These are phyloP conservation scores for Allygus modestus DNA, from an alignment of 2,888 invertebrate species.

Conservation along the genomic window DNA sequence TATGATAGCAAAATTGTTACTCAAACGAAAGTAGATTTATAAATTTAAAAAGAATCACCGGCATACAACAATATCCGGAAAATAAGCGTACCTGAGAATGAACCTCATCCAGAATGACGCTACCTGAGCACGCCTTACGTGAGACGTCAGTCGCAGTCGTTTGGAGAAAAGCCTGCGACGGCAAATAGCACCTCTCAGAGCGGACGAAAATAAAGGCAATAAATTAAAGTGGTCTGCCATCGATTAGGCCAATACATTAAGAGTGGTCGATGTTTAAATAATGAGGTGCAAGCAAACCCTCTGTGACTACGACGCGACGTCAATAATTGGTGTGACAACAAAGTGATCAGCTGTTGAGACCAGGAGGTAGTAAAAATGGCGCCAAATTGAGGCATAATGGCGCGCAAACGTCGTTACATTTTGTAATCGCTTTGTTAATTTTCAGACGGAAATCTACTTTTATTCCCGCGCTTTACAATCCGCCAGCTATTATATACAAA, in stretches of 20 bases:
- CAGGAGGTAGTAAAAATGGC: constrained; percentile 1
- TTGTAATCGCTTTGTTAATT: constrained; percentile 1
- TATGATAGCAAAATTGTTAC: too few species aligned
- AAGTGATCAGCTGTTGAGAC: not conserved
- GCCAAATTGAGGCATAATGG: constrained; percentile 15
- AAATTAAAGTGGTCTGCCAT: constrained; percentile 25
- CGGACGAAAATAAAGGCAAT: constrained; percentile 21
- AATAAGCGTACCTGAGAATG: not conserved
- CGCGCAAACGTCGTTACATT: constrained; percentile 27
- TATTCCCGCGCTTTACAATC: not conserved
- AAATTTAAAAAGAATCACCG: too few species aligned
- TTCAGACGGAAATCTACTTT: constrained; percentile 18
- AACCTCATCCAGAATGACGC: not conserved
- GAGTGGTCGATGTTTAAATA: constrained; percentile 6
- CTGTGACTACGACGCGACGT: not conserved
- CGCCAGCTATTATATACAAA: not conserved
- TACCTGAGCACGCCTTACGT: not conserved
- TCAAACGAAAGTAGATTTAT: too few species aligned
- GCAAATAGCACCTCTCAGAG: not conserved
- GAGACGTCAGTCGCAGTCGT: not conserved
- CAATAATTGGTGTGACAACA: not conserved
- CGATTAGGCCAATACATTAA: constrained; percentile 25
- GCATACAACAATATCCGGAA: too few species aligned
- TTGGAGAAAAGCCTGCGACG: not conserved
- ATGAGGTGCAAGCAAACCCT: not conserved